A percentile compares a stretch with the other conserved stretches of the same genome.
phyloP scores from a whole-genome alignment of 2,113 vertebrate species.

The Clinocottus analis region DNA sequence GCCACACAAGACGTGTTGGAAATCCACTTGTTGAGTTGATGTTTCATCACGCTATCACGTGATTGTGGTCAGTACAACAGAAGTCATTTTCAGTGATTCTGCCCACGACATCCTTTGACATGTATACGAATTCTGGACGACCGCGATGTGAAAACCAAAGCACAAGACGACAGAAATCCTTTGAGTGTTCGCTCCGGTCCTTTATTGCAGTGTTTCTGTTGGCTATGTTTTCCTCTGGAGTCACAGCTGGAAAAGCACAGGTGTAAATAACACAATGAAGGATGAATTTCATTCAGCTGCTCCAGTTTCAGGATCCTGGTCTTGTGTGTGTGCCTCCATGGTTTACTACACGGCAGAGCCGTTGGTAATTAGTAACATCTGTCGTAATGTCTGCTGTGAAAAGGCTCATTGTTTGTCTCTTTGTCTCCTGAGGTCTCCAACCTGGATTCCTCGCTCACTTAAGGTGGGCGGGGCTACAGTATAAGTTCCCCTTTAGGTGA shows the following conservation, averaged over 20 bases:
- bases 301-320: neutral
- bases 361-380: neutral
- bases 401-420: neutral
- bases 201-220: neutral
- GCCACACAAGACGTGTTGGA: neutral
- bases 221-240: neutral
- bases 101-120: too few species aligned
- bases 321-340: neutral
- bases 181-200: too few species aligned
- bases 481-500: too few species aligned
- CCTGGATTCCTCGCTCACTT: too few species aligned
- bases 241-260: neutral
- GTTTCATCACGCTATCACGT: neutral
- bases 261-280: neutral
- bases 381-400: neutral
- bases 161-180: too few species aligned
- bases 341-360: neutral
- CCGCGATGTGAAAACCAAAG: neutral
- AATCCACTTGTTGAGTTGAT: neutral
- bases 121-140: too few species aligned
- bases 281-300: neutral
- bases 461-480: too few species aligned
- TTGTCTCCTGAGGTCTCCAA: neutral
- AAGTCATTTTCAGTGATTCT: neutral
- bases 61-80: neutral